Base-by-base conservation (phyloP, 2,797 vertebrate species). In the Pantherophis alleghaniensis region DNA sequence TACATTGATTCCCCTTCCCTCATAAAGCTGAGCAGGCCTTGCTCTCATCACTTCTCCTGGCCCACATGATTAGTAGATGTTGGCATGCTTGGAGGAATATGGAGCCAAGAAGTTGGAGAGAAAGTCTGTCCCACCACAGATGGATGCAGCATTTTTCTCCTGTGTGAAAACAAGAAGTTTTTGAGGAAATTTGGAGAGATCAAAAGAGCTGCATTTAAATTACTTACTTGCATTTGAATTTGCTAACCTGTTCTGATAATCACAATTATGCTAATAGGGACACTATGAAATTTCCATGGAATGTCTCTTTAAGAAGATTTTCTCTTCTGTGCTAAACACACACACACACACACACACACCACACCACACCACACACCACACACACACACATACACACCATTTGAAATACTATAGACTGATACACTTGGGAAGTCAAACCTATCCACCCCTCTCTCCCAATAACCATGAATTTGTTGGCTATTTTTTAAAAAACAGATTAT, bases 401-500 rank as follows among this genome's bases (percentile, higher is more conserved):
- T 93, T 79, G 1, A 1, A 55, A 7, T 60, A 74, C 66, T 32
- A 4, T 37, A 90, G 93, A 94, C 4, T 0, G 57, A 90, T 89
- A 12, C 0, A 18, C 7, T 0, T 89, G 28, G 79, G 86, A 88
- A 86, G 66, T 88, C 83, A 37, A 32, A 42, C 32, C 60, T 88
- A 10, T 89, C 60, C 56, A 13, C 91, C n/a, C 83, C 88, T 53
- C n/a, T 55, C 61, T 11, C 13, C 69, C 28, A 2, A 89, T 55
- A 61, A 11, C 86, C 0, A 2, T 5, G 1, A 93, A 89, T 93
- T 91, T 0, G 37, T 37, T 0, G 1, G 91, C 57, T 86, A 7
- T 79, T 90, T 95, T 63, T 51, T 59, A 95, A 87, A 95, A 96
- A 96, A 93, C 93, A 92, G 94, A 95, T 97, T 97, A 97, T 97